Evolutionary conservation across 2,797 vertebrate species (phyloP), one percentile per base, ranked within the genome.

Genomic region (Sebastes hubbsi): DNA sequence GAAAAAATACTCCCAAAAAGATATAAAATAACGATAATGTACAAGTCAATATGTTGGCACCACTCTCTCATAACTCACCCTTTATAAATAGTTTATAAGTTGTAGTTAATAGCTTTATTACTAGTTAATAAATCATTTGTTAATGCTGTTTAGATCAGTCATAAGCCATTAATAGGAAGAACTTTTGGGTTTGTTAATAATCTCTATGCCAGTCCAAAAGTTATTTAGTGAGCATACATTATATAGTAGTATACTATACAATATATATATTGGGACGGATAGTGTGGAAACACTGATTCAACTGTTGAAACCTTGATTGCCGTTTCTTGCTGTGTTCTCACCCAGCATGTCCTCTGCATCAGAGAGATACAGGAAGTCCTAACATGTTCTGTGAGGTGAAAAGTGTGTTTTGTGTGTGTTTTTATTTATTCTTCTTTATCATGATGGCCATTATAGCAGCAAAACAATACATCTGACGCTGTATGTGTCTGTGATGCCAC

Each of bases 331-430:
- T 22, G 58, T 85, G 46, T 16, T 72, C 16, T 80, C 30, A 42
- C 58, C 72, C 32, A 4, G 81, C 88, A 82, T 83, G 89, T 64
- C 34, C 55, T 72, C 13, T n/a, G 42, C 46, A 77, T 80, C 46
- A 29, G 55, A 68, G 24, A 75, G n/a, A 72, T n/a, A 46, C 63
- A 65, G 1, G 7, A 61, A 68, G 4, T 59, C 22, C 49, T 16
- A 34, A 74, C 12, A 62, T 62, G 62, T 29, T 81, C 34, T 64
- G 29, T 29, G 5, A 72, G 59, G n/a, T 71, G 58, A 72, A 66
- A 77, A 70, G 46, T 24, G 29, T 54, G 54, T 36, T 65, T 58
- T 69, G 49, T 59, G 61, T 32, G 20, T 27, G 18, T 24, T 36
- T 73, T 71, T 29, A 18, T 42, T 22, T 63, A 9, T 24, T 22